phyloP scores from a whole-genome alignment of 2,113 vertebrate genomes.

The Rhinolophus ferrumequinum region DNA sequence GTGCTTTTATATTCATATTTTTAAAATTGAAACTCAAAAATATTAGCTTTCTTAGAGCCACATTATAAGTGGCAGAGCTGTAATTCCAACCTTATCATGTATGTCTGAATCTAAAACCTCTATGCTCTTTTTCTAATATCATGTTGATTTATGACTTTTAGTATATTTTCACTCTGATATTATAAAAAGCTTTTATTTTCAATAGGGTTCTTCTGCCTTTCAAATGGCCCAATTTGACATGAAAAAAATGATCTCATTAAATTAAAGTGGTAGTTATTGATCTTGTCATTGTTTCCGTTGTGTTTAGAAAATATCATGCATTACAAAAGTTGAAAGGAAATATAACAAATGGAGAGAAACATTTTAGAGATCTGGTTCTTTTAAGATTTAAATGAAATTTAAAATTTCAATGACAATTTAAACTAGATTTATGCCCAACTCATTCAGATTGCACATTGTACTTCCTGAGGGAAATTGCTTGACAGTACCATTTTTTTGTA shows the following conservation, averaged over 20 bases:
- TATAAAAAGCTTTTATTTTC: background rate
- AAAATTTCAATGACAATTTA: background rate
- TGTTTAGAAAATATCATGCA: background rate
- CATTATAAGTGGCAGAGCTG: background rate
- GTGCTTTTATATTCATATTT: background rate
- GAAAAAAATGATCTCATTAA: background rate
- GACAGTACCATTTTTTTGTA: background rate
- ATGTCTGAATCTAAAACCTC: background rate
- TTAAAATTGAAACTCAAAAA: constrained; percentile 27
- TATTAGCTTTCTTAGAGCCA: background rate
- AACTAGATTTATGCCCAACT: background rate
- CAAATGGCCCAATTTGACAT: background rate
- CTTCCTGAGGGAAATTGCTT: background rate
- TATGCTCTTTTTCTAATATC: background rate
- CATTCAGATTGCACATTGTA: background rate
- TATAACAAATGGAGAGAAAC: background rate
- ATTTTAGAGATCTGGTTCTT: background rate
- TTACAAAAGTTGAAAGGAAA: background rate
- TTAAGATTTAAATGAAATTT: background rate
- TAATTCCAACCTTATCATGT: background rate
- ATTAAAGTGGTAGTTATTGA: background rate
- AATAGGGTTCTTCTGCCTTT: background rate
- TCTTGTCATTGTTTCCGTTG: background rate
- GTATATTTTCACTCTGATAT: constrained; percentile 31
- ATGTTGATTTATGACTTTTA: background rate